A percentile compares a stretch with the other conserved stretches of the same genome.
These are phyloP conservation scores for Tragopan temminckii DNA, from an alignment of 2,797 vertebrate species.

Conservation along the genomic window DNA sequence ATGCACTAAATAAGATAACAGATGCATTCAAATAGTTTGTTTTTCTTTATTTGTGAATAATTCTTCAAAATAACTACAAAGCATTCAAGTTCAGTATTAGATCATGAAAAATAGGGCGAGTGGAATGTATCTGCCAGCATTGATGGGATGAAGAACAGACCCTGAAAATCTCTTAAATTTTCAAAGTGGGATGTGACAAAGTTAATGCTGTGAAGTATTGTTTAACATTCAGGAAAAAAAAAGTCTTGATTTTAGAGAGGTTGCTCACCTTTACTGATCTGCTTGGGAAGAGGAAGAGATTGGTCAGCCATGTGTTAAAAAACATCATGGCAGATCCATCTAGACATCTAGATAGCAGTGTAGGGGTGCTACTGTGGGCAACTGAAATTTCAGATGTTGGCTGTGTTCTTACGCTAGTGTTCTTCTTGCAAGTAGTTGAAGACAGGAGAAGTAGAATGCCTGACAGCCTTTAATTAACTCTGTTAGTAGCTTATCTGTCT, in stretches of 20 bases:
- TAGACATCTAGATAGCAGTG: neutral
- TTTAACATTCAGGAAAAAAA: neutral
- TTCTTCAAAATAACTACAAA: neutral
- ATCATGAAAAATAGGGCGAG: neutral
- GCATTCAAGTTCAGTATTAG: neutral
- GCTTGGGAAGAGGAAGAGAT: neutral
- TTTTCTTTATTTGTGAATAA: neutral
- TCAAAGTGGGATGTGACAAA: neutral
- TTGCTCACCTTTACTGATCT: neutral
- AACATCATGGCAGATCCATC: neutral
- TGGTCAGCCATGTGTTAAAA: neutral
- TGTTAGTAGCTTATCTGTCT: slow-evolving; percentile 41
- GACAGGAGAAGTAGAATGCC: neutral
- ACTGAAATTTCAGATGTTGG: neutral
- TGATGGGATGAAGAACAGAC: neutral
- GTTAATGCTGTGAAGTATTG: neutral
- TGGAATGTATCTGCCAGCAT: neutral
- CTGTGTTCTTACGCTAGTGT: neutral
- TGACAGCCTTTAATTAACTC: slow-evolving; percentile 57
- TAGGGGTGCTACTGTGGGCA: neutral
- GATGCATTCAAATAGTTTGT: neutral
- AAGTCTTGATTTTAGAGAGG: neutral
- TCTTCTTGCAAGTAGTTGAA: neutral
- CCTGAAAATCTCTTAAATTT: neutral
- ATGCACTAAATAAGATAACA: neutral